Base-by-base conservation (phyloP, 2,888 invertebrate species). In the Leucophenga maculata region DNA sequence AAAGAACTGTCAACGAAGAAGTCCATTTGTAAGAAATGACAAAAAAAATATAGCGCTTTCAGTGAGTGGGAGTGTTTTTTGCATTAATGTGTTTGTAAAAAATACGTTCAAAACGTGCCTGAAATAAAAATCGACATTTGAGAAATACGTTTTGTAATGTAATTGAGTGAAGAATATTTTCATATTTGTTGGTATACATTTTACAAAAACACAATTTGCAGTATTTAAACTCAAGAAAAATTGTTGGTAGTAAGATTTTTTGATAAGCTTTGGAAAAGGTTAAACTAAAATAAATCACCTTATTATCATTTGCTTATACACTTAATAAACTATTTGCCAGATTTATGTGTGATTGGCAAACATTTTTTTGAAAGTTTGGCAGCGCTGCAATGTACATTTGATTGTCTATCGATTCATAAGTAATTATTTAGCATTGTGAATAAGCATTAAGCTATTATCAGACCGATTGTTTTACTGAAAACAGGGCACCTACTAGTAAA, bases 31-130 rank as follows among this genome's bases (percentile, higher is more conserved):
- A 59, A 60, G 65, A 46, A 54, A 20, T 44, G 20, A 11, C 14
- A 59, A 26, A 6, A 59, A 32, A 31, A 31, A 16, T 6, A 9
- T 13, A 72, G 70, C 75, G 71, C 70, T 71, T 74, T 68, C 68
- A 32, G 22, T 18, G 57, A n/a, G 66, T 60, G 48, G 48, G 65
- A 44, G 54, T 32, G 48, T 67, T 22, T 13, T 16, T 46, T 20
- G 26, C 62, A 22, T 60, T 16, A 66, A 39, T 39, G 16, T 48
- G 62, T 70, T 59, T 67, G 74, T 73, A 71, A 31, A 72, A 66
- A 73, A 69, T 66, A 72, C 68, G 74, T 67, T 77, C 65, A 60
- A 18, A 54, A 71, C 73, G 62, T 68, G 70, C 31, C 62, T 22
- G 18, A 77, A 71, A 74, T 77, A 50, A 59, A 39, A 72, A 67